Evolutionary conservation across 2,888 invertebrate genomes (phyloP).

Genomic region (Macrostomum cliftonense): DNA sequence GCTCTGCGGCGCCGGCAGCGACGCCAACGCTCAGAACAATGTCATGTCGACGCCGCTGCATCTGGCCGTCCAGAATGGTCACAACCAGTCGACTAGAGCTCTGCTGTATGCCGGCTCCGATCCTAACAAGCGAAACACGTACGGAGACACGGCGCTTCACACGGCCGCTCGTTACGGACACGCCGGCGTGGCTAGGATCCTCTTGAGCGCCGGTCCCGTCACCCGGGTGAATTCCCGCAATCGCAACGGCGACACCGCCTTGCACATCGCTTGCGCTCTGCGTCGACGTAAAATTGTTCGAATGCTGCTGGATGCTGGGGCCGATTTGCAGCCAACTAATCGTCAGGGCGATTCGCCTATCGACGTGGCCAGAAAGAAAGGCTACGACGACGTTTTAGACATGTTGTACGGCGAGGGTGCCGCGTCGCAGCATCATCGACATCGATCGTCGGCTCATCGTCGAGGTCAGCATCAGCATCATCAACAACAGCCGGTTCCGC

Average conservation of each 20-base stretch:
- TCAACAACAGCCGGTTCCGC: too few relatives aligned
- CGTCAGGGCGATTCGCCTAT: slow-evolving; percentile 65
- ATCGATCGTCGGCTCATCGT: too few relatives aligned
- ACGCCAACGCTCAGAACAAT: slow-evolving; percentile 35
- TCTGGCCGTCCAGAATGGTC: slow-evolving; percentile 82
- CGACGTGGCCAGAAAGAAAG: slow-evolving; percentile 71
- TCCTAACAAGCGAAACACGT: slow-evolving; percentile 49
- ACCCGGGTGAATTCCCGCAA: slow-evolving; percentile 56
- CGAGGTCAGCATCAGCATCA: too few relatives aligned
- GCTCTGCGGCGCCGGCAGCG: slow-evolving; percentile 49
- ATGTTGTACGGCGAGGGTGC: slow-evolving; percentile 42
- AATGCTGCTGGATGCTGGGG: slow-evolving; percentile 67
- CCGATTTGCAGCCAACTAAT: slow-evolving; percentile 52
- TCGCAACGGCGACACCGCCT: slow-evolving; percentile 71
- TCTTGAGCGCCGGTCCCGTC: slow-evolving; percentile 68
- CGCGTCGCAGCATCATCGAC: too few relatives aligned
- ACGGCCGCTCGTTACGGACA: slow-evolving; percentile 86
- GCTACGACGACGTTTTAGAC: slow-evolving; percentile 59
- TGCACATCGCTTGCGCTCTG: slow-evolving; percentile 84
- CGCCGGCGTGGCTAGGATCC: slow-evolving; percentile 77
- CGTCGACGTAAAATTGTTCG: slow-evolving; percentile 71
- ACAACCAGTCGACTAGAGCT: slow-evolving; percentile 78
- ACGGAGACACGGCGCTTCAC: slow-evolving; percentile 80
- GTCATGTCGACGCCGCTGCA: slow-evolving; percentile 55
- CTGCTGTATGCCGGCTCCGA: slow-evolving; percentile 66